phyloP scores from a whole-genome alignment of 2,888 invertebrate species.

The Drosophila imparisetae region DNA sequence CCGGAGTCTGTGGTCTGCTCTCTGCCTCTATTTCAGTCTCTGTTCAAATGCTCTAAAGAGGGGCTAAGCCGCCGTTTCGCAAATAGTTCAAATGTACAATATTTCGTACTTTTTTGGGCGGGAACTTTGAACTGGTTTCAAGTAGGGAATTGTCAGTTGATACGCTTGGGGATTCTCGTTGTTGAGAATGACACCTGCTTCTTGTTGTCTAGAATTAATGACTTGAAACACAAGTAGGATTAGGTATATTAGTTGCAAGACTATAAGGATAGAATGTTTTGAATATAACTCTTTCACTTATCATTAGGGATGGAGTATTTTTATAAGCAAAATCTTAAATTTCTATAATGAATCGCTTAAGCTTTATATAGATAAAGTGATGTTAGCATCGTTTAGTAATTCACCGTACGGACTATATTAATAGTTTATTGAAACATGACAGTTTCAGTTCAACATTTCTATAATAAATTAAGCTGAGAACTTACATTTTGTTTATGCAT shows the following conservation, averaged over 20 bases:
- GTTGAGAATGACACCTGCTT: constrained; percentile 30
- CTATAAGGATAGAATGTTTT: background rate
- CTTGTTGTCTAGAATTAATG: constrained; percentile 14
- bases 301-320: background rate
- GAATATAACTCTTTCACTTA: background rate
- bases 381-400: background rate
- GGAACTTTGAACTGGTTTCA: constrained; percentile 34
- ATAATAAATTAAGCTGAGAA: background rate
- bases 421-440: background rate
- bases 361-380: background rate
- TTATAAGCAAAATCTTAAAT: background rate
- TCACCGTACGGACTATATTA: background rate
- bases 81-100: constrained; percentile 62
- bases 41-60: constrained; percentile 21
- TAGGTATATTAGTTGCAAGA: background rate
- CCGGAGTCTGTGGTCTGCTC: constrained; percentile 70
- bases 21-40: constrained; percentile 34
- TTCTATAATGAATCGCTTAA: background rate
- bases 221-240: background rate
- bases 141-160: constrained; percentile 12
- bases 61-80: constrained; percentile 39
- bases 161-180: constrained; percentile 20
- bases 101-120: constrained; percentile 52
- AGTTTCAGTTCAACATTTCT: background rate
- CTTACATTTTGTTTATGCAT: background rate